phyloP scores from a whole-genome alignment of 2,888 invertebrate species.

The Patella pellucida region DNA sequence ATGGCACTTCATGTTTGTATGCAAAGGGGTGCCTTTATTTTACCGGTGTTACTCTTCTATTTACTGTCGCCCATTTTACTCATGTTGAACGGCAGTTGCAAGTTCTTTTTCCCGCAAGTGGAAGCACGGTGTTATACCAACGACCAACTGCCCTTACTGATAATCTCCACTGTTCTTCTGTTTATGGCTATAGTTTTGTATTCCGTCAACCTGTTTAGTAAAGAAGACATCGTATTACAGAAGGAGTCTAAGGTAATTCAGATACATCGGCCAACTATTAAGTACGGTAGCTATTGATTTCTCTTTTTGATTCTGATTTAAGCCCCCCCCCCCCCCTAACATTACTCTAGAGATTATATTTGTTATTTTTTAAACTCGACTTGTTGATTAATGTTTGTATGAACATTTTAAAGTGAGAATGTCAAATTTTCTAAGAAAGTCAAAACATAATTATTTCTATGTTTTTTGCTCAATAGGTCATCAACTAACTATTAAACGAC shows the following conservation, averaged over 20 bases:
- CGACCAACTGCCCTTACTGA: not conserved
- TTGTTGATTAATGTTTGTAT: too few relatives aligned
- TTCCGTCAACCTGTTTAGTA: slow-evolving; percentile 43
- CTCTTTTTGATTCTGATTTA: not conserved
- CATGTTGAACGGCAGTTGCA: slow-evolving; percentile 27
- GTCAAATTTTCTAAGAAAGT: too few relatives aligned
- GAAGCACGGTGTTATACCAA: not conserved
- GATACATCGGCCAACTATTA: too few relatives aligned
- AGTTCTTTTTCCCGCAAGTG: not conserved
- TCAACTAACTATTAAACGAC: too few relatives aligned
- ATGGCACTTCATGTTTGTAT: slow-evolving; percentile 57
- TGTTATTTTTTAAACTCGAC: too few relatives aligned
- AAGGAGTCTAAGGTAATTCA: slow-evolving; percentile 36
- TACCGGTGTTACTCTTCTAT: slow-evolving; percentile 51
- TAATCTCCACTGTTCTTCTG: slow-evolving; percentile 32
- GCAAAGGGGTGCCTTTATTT: slow-evolving; percentile 52
- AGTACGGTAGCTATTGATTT: too few relatives aligned
- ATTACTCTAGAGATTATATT: too few relatives aligned
- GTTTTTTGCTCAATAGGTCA: too few relatives aligned
- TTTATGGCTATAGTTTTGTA: slow-evolving; percentile 47
- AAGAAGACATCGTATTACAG: slow-evolving; percentile 47
- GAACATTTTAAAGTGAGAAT: too few relatives aligned
- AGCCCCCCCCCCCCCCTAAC: too few relatives aligned
- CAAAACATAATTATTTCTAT: too few relatives aligned
- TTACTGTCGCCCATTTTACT: slow-evolving; percentile 45